phyloP scores from a whole-genome alignment of 2,113 vertebrate species.

The Arvicanthis niloticus region DNA sequence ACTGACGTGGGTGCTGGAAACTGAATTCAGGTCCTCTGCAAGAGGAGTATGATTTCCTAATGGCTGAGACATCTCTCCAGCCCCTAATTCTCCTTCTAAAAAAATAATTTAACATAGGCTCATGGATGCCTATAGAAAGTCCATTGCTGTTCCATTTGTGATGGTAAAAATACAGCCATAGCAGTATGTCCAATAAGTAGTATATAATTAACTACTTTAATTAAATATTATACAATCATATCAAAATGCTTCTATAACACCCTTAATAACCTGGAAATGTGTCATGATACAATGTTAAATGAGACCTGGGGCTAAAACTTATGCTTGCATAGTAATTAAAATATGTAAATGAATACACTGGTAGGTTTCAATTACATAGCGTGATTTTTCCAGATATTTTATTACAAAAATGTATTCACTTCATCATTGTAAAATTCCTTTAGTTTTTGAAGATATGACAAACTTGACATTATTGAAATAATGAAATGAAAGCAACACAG shows the following conservation, averaged over 20 bases:
- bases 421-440: slow-evolving; percentile 22
- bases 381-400: slow-evolving; percentile 24
- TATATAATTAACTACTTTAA: slow-evolving; percentile 21
- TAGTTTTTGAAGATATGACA: background rate
- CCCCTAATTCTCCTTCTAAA: background rate
- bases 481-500: background rate
- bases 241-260: slow-evolving; percentile 8
- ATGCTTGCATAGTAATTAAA: slow-evolving; percentile 30
- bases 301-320: background rate
- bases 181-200: background rate
- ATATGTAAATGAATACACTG: slow-evolving; percentile 21
- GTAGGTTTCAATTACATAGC: background rate
- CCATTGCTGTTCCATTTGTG: background rate
- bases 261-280: slow-evolving; percentile 23
- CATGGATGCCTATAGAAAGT: background rate
- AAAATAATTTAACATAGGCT: background rate
- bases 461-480: background rate
- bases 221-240: background rate
- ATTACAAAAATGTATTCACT: background rate
- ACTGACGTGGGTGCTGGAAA: background rate
- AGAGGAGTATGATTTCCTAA: background rate
- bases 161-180: background rate
- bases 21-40: background rate
- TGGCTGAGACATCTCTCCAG: background rate
- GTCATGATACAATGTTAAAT: slow-evolving; percentile 22